Evolutionary conservation across 2,113 vertebrate genomes (phyloP), one percentile per base, ranked within the genome.

Genomic region (Phodopus roborovskii): DNA sequence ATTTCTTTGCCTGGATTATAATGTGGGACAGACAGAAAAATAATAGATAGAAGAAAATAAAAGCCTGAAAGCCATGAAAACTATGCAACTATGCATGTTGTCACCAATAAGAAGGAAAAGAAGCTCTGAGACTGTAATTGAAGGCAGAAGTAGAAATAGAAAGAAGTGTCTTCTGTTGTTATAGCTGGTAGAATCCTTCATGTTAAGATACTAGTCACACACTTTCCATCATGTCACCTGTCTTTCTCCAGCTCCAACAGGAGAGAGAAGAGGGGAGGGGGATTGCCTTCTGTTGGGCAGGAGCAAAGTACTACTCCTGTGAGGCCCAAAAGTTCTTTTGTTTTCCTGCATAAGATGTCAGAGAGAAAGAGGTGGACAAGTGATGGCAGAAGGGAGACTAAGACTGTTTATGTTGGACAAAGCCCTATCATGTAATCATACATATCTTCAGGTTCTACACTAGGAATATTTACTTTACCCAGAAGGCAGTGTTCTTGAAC

Each of bases 1-100:
- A 24, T 81, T 81, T 88, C 17, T 45, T 83, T 42, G 70, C 50
- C 39, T 92, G 60, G 3, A 90, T 81, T 94, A 50, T 94, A 73
- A 33, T 36, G 50, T 53, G 19, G 42, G 36, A 88, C 4, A 45
- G 50, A 62, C 17, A 26, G 53, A 89, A 82, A 60, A 68, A 7
- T 83, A 28, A 39, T 24, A 62, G n/a, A 50, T 82, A 73, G 75
- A 94, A 96, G 45, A 94, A 90, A 90, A 74, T 74, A 75, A 53
- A 89, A 75, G 48, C 33, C 50, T 85, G 78, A 91, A 94, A 92
- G 39, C 42, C 58, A 70, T 39, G 39, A 6, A 91, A 58, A 77
- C 64, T 90, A 56, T 48, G 17, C 1, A 58, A 77, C 64, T 90
- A 56, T 48, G 17, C 1, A 92, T 87, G 28, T 66, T 81, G 53